A percentile compares a stretch with the other conserved stretches of the same genome.
phyloP scores from a whole-genome alignment of 1,140 invertebrate genomes.

The Triops longicaudatus region DNA sequence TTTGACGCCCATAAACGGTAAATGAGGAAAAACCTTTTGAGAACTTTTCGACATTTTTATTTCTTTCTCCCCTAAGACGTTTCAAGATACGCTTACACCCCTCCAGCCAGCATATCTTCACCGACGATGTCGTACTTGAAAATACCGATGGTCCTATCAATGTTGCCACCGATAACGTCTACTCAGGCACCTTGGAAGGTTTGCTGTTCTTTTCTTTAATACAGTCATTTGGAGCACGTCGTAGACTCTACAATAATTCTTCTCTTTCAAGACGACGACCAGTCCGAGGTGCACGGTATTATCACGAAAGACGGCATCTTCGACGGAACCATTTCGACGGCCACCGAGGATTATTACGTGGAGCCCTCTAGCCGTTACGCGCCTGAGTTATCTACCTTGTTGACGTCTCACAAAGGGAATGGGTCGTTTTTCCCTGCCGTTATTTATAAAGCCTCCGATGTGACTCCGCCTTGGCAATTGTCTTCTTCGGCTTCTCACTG shows the following conservation, averaged over 20 bases:
- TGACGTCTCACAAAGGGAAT: conserved; percentile 39
- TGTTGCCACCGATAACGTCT: conserved; percentile 65
- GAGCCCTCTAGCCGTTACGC: conserved; percentile 70
- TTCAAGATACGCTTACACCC: conserved; percentile 61
- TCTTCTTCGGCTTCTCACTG: conserved; percentile 27
- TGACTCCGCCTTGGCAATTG: conserved; percentile 48
- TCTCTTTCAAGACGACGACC: conserved; percentile 27
- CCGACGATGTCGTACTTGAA: conserved; percentile 69
- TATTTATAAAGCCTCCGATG: conserved; percentile 72
- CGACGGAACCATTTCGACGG: conserved; percentile 73
- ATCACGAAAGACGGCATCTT: conserved; percentile 78
- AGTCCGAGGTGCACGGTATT: conserved; percentile 61
- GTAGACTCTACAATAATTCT: background rate
- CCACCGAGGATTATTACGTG: conserved; percentile 67
- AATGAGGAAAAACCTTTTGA: conserved; percentile 28
- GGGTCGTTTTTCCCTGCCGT: conserved; percentile 59
- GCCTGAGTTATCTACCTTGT: conserved; percentile 33
- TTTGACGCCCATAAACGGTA: conserved; percentile 44
- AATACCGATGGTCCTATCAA: conserved; percentile 56
- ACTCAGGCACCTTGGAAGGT: conserved; percentile 70
- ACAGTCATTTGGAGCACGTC: background rate
- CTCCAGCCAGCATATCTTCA: conserved; percentile 63
- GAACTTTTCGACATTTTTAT: background rate
- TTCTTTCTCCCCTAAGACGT: conserved; percentile 49
- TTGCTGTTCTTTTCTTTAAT: conserved; percentile 31